phyloP scores from a whole-genome alignment of 53 echinoderm and acorn worm genomes.

The Antedon mediterranea region DNA sequence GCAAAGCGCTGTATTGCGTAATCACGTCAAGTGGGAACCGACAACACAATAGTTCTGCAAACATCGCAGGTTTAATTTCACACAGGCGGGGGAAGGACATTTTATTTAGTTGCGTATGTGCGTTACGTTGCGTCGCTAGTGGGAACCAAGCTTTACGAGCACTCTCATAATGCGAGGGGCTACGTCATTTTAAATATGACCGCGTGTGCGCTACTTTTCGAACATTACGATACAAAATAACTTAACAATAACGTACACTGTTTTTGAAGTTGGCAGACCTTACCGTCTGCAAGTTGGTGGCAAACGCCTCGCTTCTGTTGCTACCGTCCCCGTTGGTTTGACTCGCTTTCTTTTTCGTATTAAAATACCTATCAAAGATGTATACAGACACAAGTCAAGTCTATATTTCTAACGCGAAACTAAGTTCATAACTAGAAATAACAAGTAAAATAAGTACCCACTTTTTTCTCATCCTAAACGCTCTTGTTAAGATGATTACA shows the following conservation, averaged over 20 bases:
- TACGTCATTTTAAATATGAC: too few relatives aligned
- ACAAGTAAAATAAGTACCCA: not conserved
- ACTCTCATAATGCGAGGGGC: too few relatives aligned
- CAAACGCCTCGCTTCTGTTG: not conserved
- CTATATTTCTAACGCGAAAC: too few relatives aligned
- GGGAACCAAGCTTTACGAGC: too few relatives aligned
- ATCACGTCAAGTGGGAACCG: too few relatives aligned
- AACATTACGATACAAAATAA: not conserved
- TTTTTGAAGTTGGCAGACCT: not conserved
- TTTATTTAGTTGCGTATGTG: too few relatives aligned
- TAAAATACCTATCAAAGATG: not conserved
- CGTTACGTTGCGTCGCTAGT: too few relatives aligned
- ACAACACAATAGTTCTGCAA: too few relatives aligned
- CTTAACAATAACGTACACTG: not conserved
- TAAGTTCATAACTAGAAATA: not conserved
- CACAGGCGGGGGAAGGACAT: too few relatives aligned
- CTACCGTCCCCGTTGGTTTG: not conserved
- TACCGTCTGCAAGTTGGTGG: not conserved
- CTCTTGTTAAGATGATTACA: not conserved
- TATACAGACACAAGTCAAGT: not conserved
- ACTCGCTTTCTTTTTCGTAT: not conserved
- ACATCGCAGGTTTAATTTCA: too few relatives aligned
- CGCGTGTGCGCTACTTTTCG: too few relatives aligned
- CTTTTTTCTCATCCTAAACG: not conserved
- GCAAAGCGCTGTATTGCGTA: too few relatives aligned